phyloP scores from a whole-genome alignment of 2,888 invertebrate species.

The Gortyna flavago region DNA sequence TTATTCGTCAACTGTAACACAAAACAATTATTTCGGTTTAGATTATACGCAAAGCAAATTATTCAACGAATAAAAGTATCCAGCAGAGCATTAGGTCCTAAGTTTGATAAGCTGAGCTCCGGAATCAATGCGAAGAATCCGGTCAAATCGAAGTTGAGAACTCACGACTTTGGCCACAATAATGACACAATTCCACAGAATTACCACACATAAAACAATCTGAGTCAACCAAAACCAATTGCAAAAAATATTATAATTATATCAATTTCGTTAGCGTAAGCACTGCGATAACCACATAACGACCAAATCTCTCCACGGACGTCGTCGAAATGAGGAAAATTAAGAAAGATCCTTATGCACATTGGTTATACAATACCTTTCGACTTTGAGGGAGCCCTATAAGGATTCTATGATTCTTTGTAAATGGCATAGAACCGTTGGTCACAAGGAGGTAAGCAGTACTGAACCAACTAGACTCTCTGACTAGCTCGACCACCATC shows the following conservation, averaged over 20 bases:
- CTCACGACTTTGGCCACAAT: not conserved
- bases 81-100: not conserved
- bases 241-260: not conserved
- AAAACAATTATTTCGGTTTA: not conserved
- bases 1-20: conserved; percentile 40
- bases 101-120: not conserved
- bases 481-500: too few species aligned
- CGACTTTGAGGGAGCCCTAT: not conserved
- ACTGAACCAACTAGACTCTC: not conserved
- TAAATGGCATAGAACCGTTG: not conserved
- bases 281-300: conserved; percentile 11
- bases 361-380: conserved; percentile 10
- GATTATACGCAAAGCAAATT: not conserved
- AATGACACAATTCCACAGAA: not conserved
- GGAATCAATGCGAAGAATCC: not conserved
- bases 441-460: not conserved
- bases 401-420: conserved; percentile 11
- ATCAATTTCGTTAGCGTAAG: conserved; percentile 1
- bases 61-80: not conserved
- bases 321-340: conserved; percentile 24
- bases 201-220: not conserved
- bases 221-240: not conserved
- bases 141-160: not conserved
- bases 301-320: not conserved
- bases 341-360: conserved; percentile 1